Base-by-base conservation (phyloP, 1,140 invertebrate genomes). In the Diachasmimorpha longicaudata region DNA sequence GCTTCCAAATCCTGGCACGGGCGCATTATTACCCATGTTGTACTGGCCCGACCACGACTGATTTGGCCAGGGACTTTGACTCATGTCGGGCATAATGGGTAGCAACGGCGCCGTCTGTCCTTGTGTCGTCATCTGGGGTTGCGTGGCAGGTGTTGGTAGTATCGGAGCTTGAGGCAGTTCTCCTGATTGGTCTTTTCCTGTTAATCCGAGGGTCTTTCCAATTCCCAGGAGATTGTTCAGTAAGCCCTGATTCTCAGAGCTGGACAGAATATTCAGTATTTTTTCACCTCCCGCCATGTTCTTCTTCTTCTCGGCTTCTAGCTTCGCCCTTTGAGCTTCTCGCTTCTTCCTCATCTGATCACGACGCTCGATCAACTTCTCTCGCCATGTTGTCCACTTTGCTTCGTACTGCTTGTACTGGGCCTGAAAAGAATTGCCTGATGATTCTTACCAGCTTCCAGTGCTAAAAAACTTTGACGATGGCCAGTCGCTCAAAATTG, bases 371-470 rank as follows among this genome's bases (percentile, higher is more conserved):
- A 95, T 86, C 16, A 96, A 87, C 81, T 95, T 93, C 69, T 92
- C 92, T 14, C 95, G 90, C 89, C 95, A 95, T 44, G 93, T 91
- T 81, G 94, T 93, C 92, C 95, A 96, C 81, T 95, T 95, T 39
- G 93, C 91, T 88, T 96, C 94, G 86, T 96, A 96, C 77, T 95
- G 93, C 76, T 91, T 90, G 82, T 96, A 96, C 78, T 95, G 94
- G 63, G 85, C 85, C 91, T 91, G 81, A 76, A 88, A 82, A 76
- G 70, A 77, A 75, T 77, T 19, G 55, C 46, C n/a, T n/a, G n/a
- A n/a, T n/a, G n/a, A n/a, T n/a, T n/a, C n/a, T n/a, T n/a, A 14
- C 44, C n/a, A 46, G 10, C 44, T 14, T 14, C 2, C 1, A 14
- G n/a, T 14, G 31, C 23, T 23, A 44, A 5, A 70, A 2, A n/a